phyloP scores from a whole-genome alignment of 2,113 vertebrate genomes.

The Turdus rufiventris region DNA sequence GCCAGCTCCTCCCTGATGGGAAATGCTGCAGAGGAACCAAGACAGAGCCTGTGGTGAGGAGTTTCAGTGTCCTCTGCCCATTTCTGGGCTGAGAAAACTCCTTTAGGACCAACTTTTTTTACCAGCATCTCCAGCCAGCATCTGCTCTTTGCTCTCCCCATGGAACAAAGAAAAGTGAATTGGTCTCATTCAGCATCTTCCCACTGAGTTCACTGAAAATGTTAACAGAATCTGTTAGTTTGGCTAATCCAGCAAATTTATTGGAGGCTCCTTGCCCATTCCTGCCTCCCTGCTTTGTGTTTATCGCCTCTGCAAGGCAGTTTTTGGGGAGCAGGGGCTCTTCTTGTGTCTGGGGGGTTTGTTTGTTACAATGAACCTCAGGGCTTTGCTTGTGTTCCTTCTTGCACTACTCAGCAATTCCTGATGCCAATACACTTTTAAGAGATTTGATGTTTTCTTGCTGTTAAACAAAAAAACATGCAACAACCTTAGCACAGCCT shows the following conservation, averaged over 20 bases:
- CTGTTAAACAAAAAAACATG: not conserved
- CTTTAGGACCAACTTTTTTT: not conserved
- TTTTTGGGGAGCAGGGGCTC: not conserved
- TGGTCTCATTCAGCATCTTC: not conserved
- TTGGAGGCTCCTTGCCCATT: not conserved
- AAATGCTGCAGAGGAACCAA: not conserved
- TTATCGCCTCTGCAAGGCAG: not conserved
- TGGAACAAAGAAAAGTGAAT: not conserved
- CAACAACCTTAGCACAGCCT: not conserved
- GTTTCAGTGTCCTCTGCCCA: not conserved
- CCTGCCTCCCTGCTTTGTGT: not conserved
- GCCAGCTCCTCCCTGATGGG: not conserved
- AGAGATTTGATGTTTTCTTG: not conserved
- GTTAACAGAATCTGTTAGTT: not conserved
- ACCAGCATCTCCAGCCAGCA: not conserved
- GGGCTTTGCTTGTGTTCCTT: not conserved
- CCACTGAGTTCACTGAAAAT: not conserved
- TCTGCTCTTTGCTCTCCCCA: not conserved
- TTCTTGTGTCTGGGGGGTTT: not conserved
- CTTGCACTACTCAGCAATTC: not conserved
- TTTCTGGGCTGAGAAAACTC: not conserved
- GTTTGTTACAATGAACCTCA: not conserved
- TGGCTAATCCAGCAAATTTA: not conserved
- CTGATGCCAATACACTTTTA: not conserved
- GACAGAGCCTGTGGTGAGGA: not conserved